Base-by-base conservation (phyloP, 1,140 invertebrate genomes). In the Eumaeus atala region DNA sequence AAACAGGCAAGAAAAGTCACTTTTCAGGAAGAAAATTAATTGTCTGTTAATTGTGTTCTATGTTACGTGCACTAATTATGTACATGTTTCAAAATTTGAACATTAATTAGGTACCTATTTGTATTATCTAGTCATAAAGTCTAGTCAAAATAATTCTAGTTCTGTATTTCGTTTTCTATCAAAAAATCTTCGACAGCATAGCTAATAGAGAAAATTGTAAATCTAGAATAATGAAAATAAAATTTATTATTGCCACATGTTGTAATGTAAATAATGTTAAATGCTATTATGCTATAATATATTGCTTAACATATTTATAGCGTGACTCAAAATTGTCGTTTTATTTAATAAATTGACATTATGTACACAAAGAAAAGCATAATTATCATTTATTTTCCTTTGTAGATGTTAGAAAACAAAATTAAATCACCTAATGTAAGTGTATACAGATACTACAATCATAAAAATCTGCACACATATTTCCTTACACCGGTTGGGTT, bases 321-420 rank as follows among this genome's bases (percentile, higher is more conserved):
- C 40, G 17, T 17, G 40, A 44, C 16, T 17, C 4, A 44, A 44
- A 17, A 8, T 37, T 37, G 35, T 37, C 12, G 40, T 18, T 44
- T 44, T 44, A 44, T 44, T 44, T 44, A 56, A 56, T 56, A 56
- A 51, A 56, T 35, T 42, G 34, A 35, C 42, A 50, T 49, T 10
- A 56, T 44, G 17, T 40, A 40, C 4, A 47, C 6, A 1, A 8
- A 14, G 5, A 44, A 6, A 5, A 14, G 9, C 40, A 44, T 44
- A 17, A n/a, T n/a, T 44, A 14, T 9, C 3, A 44, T 44, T 44
- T 47, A 47, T 47, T 47, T 5, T 14, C 42, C 17, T 47, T 47
- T 17, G 6, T 5, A 14, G 18, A 18, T 47, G 5, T 14, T 14
- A 16, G 42, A 47, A 11, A 47, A 18, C 18, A 2, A 28, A 47